Evolutionary conservation across 1,140 invertebrate species (phyloP).

Genomic region (Musca vetustissima): DNA sequence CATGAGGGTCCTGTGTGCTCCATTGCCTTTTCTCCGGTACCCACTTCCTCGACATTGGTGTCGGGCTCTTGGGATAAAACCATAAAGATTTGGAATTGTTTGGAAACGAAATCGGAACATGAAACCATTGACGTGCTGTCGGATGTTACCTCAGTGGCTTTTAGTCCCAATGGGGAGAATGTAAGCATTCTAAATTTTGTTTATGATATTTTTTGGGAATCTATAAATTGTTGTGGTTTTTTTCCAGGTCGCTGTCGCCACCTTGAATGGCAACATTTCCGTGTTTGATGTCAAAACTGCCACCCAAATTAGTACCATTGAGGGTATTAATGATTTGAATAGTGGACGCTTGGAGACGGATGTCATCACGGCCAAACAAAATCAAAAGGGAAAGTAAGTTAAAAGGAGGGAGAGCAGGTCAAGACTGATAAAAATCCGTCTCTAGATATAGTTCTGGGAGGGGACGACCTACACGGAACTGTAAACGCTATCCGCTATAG

Average conservation of each 20-base stretch:
- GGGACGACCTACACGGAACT: too few species aligned
- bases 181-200: too few species aligned
- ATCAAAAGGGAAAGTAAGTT: slow-evolving; percentile 79
- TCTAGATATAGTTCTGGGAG: too few species aligned
- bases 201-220: background rate
- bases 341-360: slow-evolving; percentile 81
- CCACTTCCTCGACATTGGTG: slow-evolving; percentile 72
- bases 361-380: slow-evolving; percentile 84
- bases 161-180: slow-evolving; percentile 86
- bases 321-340: slow-evolving; percentile 86
- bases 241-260: slow-evolving; percentile 78
- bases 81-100: slow-evolving; percentile 83
- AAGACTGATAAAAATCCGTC: too few species aligned
- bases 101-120: slow-evolving; percentile 77
- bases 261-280: slow-evolving; percentile 84
- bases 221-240: background rate
- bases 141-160: slow-evolving; percentile 83
- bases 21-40: slow-evolving; percentile 76
- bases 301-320: slow-evolving; percentile 75
- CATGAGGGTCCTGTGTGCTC: slow-evolving; percentile 89
- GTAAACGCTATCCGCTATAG: too few species aligned
- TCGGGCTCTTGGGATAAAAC: slow-evolving; percentile 96
- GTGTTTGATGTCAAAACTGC: slow-evolving; percentile 78
- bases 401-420: background rate
- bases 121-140: slow-evolving; percentile 79